Evolutionary conservation across 37 sponge, comb jelly and placozoan species (phyloP), one percentile per base, ranked within the genome.

Genomic region (Spongilla lacustris): DNA sequence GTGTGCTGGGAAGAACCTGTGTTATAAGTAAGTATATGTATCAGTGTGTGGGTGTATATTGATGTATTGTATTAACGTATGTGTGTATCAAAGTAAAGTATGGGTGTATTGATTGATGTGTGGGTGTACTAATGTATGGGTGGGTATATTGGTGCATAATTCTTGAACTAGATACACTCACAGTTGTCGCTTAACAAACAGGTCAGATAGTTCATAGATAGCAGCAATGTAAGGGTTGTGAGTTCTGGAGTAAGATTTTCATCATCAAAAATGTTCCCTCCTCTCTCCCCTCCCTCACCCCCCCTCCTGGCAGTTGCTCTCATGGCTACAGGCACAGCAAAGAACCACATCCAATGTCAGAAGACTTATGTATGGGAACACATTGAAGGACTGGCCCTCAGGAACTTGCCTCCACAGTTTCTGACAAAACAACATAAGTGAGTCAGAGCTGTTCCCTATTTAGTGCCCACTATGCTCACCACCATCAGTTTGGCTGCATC

Each of bases 331-430:
- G 58, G 89, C 85, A 69, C 98, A 93, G 35, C 81, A 76, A 14
- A 97, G 82, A 92, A 97, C 92, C 33, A 95, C 87, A 75, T 97
- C 98, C 50, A 97, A 86, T 11, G 98, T 91, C 68, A 91, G 71
- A 21, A 89, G 84, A 69, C 92, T 97, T 48, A 94, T 87, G 67
- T 73, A 77, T 31, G 87, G 81, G 50, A 87, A 94, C 21, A 87
- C 80, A 30, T 89, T 74, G 10, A 95, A 78, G 13, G 87, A 67
- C 66, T 89, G 68, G 0, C 89, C 89, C 74, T 89, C 79, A 1
- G 84, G 89, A 23, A 74, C 78, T 36, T 83, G 33, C 0, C 72
- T 67, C 89, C 89, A 89, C 68, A 50, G 70, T 24, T 68, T 48
- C 67, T 82, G 67, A 1, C 0, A 33, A 24, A 5, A 77, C 41